Conservation (phyloP, 2,888 invertebrate species). For the Dyspetes luteomarginatus region DNA sequence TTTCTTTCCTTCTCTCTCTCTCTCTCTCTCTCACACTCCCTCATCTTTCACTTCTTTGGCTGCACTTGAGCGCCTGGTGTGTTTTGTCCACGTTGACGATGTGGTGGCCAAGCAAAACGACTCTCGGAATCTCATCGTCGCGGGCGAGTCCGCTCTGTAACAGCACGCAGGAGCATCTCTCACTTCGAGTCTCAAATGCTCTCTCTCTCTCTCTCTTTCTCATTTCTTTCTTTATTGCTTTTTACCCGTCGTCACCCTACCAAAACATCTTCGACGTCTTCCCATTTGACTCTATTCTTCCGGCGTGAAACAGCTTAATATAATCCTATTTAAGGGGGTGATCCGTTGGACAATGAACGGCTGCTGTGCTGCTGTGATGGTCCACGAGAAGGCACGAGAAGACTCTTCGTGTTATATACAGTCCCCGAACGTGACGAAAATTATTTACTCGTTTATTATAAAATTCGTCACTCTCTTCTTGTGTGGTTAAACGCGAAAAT, state of each 20-base stretch:
- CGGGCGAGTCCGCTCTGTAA: slow-evolving; percentile 35
- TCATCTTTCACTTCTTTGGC: slow-evolving; percentile 60
- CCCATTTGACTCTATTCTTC: slow-evolving; percentile 82
- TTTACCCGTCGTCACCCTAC: slow-evolving; percentile 76
- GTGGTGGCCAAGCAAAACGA: slow-evolving; percentile 44
- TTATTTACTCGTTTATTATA: slow-evolving; percentile 83
- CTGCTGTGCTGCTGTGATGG: slow-evolving; percentile 24
- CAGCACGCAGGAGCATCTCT: slow-evolving; percentile 31
- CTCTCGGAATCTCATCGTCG: slow-evolving; percentile 45
- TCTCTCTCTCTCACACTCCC: slow-evolving; percentile 26
- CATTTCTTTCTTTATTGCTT: slow-evolving; percentile 68
- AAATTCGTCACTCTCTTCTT: slow-evolving; percentile 68
- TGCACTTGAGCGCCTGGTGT: slow-evolving; percentile 49
- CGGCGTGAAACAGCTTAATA: slow-evolving; percentile 82
- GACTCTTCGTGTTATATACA: slow-evolving; percentile 69
- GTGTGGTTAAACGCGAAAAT: slow-evolving; percentile 42
- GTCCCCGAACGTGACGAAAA: slow-evolving; percentile 81
- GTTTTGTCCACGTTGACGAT: slow-evolving; percentile 46
- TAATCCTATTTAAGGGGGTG: slow-evolving; percentile 82
- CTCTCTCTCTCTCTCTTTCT: slow-evolving; percentile 62
- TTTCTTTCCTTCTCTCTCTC: background rate
- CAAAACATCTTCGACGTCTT: slow-evolving; percentile 81
- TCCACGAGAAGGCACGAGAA: background rate
- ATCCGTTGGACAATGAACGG: slow-evolving; percentile 62
- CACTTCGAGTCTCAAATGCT: slow-evolving; percentile 67